Evolutionary conservation across 2,888 invertebrate genomes (phyloP).

Genomic region (Drosophila stalkeri): DNA sequence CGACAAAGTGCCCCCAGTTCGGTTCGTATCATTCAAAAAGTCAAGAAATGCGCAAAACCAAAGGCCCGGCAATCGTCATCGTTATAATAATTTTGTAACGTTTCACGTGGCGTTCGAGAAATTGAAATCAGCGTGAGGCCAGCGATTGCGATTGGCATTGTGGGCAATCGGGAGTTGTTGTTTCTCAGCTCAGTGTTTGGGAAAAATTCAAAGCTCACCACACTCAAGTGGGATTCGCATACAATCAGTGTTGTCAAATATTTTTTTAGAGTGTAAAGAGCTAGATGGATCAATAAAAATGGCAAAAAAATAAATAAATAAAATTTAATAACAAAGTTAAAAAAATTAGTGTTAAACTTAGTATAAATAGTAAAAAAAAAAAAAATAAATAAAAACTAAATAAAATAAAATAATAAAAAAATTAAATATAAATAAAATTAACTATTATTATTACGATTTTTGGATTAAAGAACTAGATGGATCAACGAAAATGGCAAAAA

Average conservation of each 20-base stretch:
- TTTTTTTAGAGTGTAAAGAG: no score
- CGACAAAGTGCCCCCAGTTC: slow-evolving; percentile 61
- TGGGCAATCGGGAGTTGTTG: slow-evolving; percentile 56
- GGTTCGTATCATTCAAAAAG: slow-evolving; percentile 53
- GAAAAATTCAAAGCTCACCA: slow-evolving; percentile 23
- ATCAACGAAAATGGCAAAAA: no score
- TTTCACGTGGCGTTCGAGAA: slow-evolving; percentile 74
- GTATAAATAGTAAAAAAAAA: no score
- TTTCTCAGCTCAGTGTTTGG: slow-evolving; percentile 40
- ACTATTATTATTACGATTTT: no score
- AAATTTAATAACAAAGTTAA: no score
- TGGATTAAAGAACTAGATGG: no score
- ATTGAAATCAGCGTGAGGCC: slow-evolving; percentile 77
- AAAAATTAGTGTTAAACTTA: no score
- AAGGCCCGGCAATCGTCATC: slow-evolving; percentile 67
- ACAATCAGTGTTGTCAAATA: slow-evolving; percentile 11
- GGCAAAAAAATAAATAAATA: no score
- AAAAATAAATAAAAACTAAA: no score
- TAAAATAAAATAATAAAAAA: no score
- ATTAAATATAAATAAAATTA: no score
- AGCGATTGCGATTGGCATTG: slow-evolving; percentile 44
- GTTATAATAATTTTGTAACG: slow-evolving; percentile 79
- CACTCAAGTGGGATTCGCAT: slow-evolving; percentile 47
- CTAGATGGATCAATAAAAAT: no score
- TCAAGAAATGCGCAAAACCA: slow-evolving; percentile 74